Conservation (phyloP, 2,888 invertebrate species). For the Epinotia bilunana region DNA sequence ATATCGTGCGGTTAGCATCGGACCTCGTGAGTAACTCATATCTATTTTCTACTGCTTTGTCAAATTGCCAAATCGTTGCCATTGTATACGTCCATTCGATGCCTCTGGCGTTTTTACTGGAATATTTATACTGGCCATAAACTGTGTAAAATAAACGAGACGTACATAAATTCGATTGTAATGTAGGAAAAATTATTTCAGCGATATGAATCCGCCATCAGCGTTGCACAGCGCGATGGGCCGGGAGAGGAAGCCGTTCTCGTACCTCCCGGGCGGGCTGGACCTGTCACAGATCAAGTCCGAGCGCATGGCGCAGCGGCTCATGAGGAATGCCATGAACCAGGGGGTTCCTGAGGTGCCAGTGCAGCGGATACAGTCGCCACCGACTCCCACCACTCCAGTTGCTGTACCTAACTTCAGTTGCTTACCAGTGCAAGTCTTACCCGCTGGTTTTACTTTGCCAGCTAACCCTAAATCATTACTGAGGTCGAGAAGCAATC, state of each 20-base stretch:
- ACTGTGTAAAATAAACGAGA: constrained; percentile 47
- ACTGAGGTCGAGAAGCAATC: constrained; percentile 73
- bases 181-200: constrained; percentile 68
- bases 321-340: constrained; percentile 83
- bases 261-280: constrained; percentile 96
- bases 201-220: constrained; percentile 89
- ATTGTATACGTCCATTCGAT: constrained; percentile 52
- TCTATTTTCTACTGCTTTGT: constrained; percentile 75
- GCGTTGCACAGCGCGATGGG: constrained; percentile 95
- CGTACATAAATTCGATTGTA: constrained; percentile 49
- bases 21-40: constrained; percentile 75
- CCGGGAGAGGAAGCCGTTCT: constrained; percentile 97
- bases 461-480: constrained; percentile 88
- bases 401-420: constrained; percentile 75
- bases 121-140: constrained; percentile 58
- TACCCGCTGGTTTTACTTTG: constrained; percentile 86
- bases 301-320: constrained; percentile 93
- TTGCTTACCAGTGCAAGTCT: constrained; percentile 81
- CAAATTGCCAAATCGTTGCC: constrained; percentile 72
- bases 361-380: constrained; percentile 77
- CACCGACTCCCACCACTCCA: constrained; percentile 78
- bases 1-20: constrained; percentile 63
- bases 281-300: constrained; percentile 96
- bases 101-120: constrained; percentile 59
- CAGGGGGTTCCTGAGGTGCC: constrained; percentile 89